Evolutionary conservation across 2,797 vertebrate genomes (phyloP).

Genomic region (Liparis tanakae): DNA sequence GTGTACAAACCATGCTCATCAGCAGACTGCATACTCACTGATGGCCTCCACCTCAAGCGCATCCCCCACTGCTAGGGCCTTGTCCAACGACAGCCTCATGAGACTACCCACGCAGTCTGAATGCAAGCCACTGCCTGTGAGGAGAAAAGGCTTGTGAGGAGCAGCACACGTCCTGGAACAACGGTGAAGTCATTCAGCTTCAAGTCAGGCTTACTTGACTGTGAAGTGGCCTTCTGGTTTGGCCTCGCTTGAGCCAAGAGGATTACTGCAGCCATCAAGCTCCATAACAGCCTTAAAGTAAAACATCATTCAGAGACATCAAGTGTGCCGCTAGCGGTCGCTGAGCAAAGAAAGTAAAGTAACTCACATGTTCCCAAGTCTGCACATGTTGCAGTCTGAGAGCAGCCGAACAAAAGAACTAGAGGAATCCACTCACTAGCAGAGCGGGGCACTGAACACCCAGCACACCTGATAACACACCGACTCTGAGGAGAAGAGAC

Average conservation of each 20-base stretch:
- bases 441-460: no score
- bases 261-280: conserved; percentile 30
- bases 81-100: conserved; percentile 58
- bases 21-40: conserved; percentile 70
- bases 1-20: neutral
- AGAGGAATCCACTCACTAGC: no score
- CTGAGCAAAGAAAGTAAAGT: fast-evolving
- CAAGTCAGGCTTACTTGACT: conserved; percentile 66
- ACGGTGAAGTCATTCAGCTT: no score
- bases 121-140: conserved; percentile 62
- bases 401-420: no score
- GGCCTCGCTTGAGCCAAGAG: conserved; percentile 60
- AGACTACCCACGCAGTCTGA: conserved; percentile 77
- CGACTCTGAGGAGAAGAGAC: no score
- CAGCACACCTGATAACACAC: no score
- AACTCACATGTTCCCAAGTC: conserved; percentile 62
- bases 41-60: conserved; percentile 79
- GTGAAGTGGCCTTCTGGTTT: conserved; percentile 45
- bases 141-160: neutral
- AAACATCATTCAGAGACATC: neutral
- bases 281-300: conserved; percentile 50
- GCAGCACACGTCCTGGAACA: fast-evolving
- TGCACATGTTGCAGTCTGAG: conserved; percentile 48
- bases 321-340: fast-evolving
- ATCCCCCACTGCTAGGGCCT: conserved; percentile 71